Base-by-base conservation (phyloP, 1,140 invertebrate species). In the Tetranychus urticae region DNA sequence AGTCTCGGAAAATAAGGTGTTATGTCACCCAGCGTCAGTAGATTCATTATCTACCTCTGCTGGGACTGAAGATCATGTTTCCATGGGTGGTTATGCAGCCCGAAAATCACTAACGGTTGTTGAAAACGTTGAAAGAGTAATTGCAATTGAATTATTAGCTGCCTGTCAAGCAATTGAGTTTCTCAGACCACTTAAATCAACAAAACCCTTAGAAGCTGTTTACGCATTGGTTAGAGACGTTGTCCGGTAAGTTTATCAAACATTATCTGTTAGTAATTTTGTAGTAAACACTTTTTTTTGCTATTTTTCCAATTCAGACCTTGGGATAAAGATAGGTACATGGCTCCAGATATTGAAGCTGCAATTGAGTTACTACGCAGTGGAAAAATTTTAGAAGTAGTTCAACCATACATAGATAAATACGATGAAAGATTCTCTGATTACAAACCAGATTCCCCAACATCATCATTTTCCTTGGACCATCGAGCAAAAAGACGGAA, bases 91-190 rank as follows among this genome's bases (percentile, higher is more conserved):
- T 6, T 84, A 81, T 69, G 71, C 82, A 0, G 82, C 82, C 0
- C 70, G 83, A 58, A 84, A 84, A 71, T 77, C 78, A 37, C 70
- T 81, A 3, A 73, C 69, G 61, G 76, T 82, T n/a, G 75, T 82
- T 8, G 78, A 81, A 67, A 80, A 82, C 69, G 80, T 82, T 1
- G 81, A 82, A 68, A 72, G 74, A 61, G 82, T 84, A 1, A 76
- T 84, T 57, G 81, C 81, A 3, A 83, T 84, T 65, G 82, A 84
- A 70, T 69, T 84, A 34, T 65, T 85, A 33, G 77, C 79, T 34
- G 81, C 82, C 3, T 83, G 82, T 69, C 83, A 85, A 71, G 83
- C 81, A 1, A 79, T 85, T 52, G 82, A 84, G 67, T 85, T 85
- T 70, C 70, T 84, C 23, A 72, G 82, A 37, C 82, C 83, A 2